A percentile compares a stretch with the other conserved stretches of the same genome.
phyloP scores from a whole-genome alignment of 2,797 vertebrate genomes.

The Manis pentadactyla region DNA sequence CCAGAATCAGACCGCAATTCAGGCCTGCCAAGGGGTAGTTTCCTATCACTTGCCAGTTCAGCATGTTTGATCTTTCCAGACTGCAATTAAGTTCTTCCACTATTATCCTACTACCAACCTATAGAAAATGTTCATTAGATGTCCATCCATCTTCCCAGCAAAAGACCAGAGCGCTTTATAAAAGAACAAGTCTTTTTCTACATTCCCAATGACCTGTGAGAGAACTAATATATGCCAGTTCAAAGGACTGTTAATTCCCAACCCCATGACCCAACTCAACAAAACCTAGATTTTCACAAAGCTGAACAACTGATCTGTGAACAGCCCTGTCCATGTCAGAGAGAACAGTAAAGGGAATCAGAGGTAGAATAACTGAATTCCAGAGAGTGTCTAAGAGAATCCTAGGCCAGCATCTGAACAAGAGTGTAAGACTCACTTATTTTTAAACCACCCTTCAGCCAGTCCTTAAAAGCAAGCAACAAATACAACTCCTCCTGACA shows the following conservation, averaged over 20 bases:
- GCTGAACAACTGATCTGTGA: neutral
- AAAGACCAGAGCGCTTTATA: neutral
- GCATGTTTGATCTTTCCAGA: neutral
- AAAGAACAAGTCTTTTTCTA: neutral
- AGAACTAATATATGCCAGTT: neutral
- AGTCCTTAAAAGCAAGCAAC: neutral
- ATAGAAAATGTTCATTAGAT: neutral
- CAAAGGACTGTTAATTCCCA: neutral
- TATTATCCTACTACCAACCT: neutral
- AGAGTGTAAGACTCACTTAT: neutral
- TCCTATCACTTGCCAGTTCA: neutral
- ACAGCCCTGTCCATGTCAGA: neutral
- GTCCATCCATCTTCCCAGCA: neutral
- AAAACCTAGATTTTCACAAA: conserved; percentile 18
- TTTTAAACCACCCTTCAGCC: neutral
- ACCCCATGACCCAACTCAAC: neutral
- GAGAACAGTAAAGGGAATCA: neutral
- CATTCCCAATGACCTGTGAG: neutral
- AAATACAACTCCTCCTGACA: neutral
- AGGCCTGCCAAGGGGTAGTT: neutral
- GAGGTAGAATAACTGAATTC: neutral
- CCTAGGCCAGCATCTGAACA: neutral
- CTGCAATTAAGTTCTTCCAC: neutral
- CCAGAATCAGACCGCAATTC: neutral
- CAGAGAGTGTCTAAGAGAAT: neutral